phyloP scores from a whole-genome alignment of 2,888 invertebrate genomes.

The Pherbina coryleti region DNA sequence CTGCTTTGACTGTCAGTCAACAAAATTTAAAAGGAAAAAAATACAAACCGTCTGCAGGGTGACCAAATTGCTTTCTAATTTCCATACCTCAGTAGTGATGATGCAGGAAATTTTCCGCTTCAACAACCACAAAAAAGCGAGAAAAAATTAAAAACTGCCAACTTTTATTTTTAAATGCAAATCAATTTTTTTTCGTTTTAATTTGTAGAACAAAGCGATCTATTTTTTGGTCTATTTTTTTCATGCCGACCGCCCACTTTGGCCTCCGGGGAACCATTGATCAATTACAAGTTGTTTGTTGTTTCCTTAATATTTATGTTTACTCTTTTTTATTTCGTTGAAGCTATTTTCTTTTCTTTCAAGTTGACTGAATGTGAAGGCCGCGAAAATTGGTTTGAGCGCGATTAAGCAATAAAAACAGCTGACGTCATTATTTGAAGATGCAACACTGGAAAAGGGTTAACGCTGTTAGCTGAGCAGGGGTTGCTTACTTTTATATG shows the following conservation, averaged over 20 bases:
- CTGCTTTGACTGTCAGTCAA: constrained; percentile 4
- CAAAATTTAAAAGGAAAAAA: not conserved
- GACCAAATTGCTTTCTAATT: constrained; percentile 14
- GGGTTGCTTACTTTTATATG: not conserved
- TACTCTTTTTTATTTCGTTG: constrained; percentile 18
- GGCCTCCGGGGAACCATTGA: constrained; percentile 49
- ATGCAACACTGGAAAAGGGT: not conserved
- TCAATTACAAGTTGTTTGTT: constrained; percentile 45
- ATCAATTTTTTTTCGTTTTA: constrained; percentile 23
- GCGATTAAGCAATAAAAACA: constrained; percentile 56
- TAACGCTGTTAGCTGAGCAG: not conserved
- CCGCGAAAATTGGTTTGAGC: constrained; percentile 43
- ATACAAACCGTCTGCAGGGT: not conserved
- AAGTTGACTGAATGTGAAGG: constrained; percentile 19
- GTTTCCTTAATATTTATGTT: constrained; percentile 28
- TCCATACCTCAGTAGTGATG: constrained; percentile 49
- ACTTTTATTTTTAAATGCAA: constrained; percentile 35
- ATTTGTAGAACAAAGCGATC: constrained; percentile 41
- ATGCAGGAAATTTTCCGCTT: constrained; percentile 66
- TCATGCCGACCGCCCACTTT: not conserved
- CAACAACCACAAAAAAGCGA: constrained; percentile 59
- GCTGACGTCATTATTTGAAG: constrained; percentile 50
- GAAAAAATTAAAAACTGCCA: constrained; percentile 6
- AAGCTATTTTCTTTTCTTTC: constrained; percentile 46
- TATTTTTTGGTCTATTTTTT: constrained; percentile 22